These are phyloP conservation scores for Procavia capensis DNA, from an alignment of 2,113 vertebrate genomes.

Conservation along the genomic window DNA sequence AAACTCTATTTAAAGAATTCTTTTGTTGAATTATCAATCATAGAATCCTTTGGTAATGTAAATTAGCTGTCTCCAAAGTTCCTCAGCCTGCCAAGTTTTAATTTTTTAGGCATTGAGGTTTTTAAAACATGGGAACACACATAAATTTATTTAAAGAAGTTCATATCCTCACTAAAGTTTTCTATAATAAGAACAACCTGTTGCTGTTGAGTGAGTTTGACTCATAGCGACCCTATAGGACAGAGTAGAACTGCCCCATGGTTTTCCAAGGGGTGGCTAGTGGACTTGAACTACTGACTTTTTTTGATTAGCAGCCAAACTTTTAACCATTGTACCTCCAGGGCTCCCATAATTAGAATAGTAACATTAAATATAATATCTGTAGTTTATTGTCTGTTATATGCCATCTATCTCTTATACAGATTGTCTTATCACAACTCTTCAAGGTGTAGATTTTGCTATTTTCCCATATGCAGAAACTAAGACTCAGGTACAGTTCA, in stretches of 20 bases:
- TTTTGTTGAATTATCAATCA: conserved; percentile 46
- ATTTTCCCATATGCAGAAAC: conserved; percentile 1
- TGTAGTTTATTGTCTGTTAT: neutral
- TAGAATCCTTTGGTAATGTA: conserved; percentile 36
- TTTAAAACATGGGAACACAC: neutral
- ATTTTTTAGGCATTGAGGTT: conserved; percentile 20
- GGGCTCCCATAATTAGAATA: neutral
- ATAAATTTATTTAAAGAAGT: conserved; percentile 31
- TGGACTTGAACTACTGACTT: neutral
- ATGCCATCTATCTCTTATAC: neutral
- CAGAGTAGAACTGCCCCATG: neutral
- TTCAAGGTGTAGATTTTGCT: neutral
- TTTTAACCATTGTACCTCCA: neutral
- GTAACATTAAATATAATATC: conserved; percentile 9
- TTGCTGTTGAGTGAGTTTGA: neutral
- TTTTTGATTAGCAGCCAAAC: neutral
- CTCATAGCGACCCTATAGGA: neutral
- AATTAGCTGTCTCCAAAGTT: conserved; percentile 39
- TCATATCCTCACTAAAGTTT: neutral
- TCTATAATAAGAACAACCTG: neutral
- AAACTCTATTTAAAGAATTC: conserved; percentile 24
- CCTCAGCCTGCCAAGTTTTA: conserved; percentile 6
- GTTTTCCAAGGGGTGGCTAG: neutral
- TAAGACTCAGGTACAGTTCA: neutral
- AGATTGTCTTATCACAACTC: conserved; percentile 13